Percentiles rank a stretch among this genome's conserved stretches.
phyloP scores from a whole-genome alignment of 1,140 invertebrate species.

The Aporrectodea caliginosa region DNA sequence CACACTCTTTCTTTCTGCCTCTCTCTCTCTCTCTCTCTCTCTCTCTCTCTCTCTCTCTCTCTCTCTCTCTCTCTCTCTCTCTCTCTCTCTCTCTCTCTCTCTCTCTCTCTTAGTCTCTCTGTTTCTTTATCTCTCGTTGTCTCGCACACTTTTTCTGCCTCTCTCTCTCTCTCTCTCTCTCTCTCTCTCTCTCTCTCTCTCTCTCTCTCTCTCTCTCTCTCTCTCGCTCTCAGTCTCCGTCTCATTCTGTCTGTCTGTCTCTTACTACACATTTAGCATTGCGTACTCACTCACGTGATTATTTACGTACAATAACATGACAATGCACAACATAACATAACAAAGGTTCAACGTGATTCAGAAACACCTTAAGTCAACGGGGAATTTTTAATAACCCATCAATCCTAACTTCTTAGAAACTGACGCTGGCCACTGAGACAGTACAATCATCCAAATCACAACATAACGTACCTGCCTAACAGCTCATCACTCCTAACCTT shows the following conservation, averaged over 20 bases:
- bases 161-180: conserved; percentile 1
- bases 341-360: no score
- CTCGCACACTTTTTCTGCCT: not conserved
- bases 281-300: not conserved
- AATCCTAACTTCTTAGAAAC: not conserved
- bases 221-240: not conserved
- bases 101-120: not conserved
- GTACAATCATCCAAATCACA: no score
- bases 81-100: conserved; percentile 1
- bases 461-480: no score
- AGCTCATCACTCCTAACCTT: no score
- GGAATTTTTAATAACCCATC: not conserved
- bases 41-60: not conserved
- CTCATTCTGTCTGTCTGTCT: not conserved
- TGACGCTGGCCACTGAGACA: not conserved
- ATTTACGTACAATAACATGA: not conserved
- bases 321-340: not conserved
- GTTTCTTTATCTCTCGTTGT: not conserved
- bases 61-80: conserved; percentile 1
- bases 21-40: not conserved
- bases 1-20: not conserved
- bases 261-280: not conserved
- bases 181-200: conserved; percentile 1
- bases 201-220: conserved; percentile 1
- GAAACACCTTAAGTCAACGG: no score